Base-by-base conservation (phyloP, 1,140 invertebrate species). In the Drosophila grimshawi region DNA sequence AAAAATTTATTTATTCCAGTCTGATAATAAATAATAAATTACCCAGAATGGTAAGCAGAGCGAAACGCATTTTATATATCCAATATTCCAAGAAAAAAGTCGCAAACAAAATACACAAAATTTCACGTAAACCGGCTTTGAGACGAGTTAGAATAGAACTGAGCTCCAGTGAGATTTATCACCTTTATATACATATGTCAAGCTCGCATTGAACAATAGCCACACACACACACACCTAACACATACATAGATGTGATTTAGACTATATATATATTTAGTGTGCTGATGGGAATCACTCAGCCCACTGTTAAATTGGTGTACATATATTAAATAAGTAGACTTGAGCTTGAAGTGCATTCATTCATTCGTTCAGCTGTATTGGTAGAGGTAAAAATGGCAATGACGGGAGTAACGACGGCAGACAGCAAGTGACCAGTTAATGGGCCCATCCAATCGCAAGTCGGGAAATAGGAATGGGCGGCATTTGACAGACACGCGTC, bases 81-180 rank as follows among this genome's bases (percentile, higher is more conserved):
- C 62, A 72, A 74, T 78, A 75, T 82, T 86, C 71, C 80, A 68
- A 73, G 66, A 86, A 85, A 35, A 48, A 48, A 11, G 3, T 59
- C 52, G 46, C 43, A 33, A 55, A 49, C 33, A 41, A 27, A n/a
- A 35, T 71, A 52, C 37, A 37, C 7, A 53, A 64, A 70, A 52
- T 69, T 65, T 48, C n/a, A 56, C 68, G 45, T 45, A 83, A 89
- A 86, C 85, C 80, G 85, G 85, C 86, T 90, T 81, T 61, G 46
- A 61, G 71, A 73, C 62, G 71, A 70, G 78, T 73, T 85, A 65
- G 68, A 85, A 79, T 52, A 76, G 71, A 81, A 89, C 85, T 89
- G 81, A 90, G 68, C 86, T 83, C 70, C 63, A 57, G 69, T 51
- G 78, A 74, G 81, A 89, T 86, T 85, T 82, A 90, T 89, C 81